These are phyloP conservation scores for Tetanocera ferruginea DNA, from an alignment of 2,888 invertebrate genomes.

Conservation along the genomic window DNA sequence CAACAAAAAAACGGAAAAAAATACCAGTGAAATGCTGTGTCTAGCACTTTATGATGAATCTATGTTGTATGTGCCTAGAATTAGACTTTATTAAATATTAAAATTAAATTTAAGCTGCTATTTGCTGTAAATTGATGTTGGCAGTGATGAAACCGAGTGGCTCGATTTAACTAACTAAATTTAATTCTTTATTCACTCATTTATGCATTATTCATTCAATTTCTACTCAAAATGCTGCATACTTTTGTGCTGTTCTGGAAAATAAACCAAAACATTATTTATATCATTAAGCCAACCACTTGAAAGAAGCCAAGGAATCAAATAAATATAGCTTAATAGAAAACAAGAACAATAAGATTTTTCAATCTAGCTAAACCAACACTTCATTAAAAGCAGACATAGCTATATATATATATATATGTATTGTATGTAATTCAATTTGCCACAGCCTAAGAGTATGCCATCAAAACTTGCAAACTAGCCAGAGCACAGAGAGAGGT, in stretches of 20 bases:
- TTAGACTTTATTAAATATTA: slow-evolving; percentile 38
- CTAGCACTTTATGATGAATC: background rate
- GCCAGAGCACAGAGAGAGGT: background rate
- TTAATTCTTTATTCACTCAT: background rate
- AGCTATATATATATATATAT: too few species aligned
- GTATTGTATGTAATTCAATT: too few species aligned
- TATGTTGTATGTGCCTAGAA: slow-evolving; percentile 3
- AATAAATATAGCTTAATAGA: too few species aligned
- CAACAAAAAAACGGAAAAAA: background rate
- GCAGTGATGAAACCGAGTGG: background rate
- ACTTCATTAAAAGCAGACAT: too few species aligned
- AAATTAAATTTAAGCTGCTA: slow-evolving; percentile 36
- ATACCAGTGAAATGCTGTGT: background rate
- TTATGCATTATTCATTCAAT: background rate
- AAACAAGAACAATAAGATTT: too few species aligned
- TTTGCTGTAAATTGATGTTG: slow-evolving; percentile 22
- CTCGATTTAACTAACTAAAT: background rate
- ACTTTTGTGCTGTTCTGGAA: background rate
- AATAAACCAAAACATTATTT: too few species aligned
- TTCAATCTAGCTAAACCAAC: too few species aligned
- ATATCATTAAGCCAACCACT: too few species aligned
- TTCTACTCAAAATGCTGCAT: background rate
- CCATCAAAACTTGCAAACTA: background rate
- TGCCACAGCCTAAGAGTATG: slow-evolving; percentile 3
- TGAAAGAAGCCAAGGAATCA: too few species aligned